Evolutionary conservation across 2,113 vertebrate species (phyloP).

Genomic region (Camelus bactrianus): DNA sequence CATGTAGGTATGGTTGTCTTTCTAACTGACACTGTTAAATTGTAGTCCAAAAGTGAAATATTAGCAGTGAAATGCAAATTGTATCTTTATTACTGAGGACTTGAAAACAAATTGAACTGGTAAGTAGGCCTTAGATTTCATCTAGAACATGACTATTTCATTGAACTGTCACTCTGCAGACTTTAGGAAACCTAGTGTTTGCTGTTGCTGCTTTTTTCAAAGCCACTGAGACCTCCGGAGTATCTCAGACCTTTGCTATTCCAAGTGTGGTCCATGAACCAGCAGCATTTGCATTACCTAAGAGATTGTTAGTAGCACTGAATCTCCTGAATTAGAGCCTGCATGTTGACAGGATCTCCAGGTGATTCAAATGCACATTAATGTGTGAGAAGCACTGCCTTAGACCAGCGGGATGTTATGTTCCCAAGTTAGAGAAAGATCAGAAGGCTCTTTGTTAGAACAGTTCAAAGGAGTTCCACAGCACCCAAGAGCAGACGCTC

Average conservation of each 20-base stretch:
- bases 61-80: neutral
- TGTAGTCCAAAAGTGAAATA: neutral
- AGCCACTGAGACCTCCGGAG: neutral
- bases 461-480: neutral
- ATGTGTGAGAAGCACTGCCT: neutral
- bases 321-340: neutral
- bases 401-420: neutral
- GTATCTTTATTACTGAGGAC: neutral
- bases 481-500: neutral
- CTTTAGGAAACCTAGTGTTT: neutral
- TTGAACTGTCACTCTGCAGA: neutral
- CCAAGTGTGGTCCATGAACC: neutral
- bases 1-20: neutral
- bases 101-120: slow-evolving; percentile 52
- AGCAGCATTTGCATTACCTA: neutral
- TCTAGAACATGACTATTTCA: neutral
- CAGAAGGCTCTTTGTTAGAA: neutral
- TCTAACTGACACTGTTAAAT: neutral
- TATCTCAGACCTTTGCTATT: neutral
- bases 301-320: neutral
- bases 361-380: neutral
- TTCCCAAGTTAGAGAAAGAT: neutral
- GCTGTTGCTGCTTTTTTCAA: neutral
- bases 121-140: neutral
- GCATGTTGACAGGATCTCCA: neutral